These are phyloP conservation scores for Erynnis tages DNA, from an alignment of 2,888 invertebrate genomes.

Conservation along the genomic window DNA sequence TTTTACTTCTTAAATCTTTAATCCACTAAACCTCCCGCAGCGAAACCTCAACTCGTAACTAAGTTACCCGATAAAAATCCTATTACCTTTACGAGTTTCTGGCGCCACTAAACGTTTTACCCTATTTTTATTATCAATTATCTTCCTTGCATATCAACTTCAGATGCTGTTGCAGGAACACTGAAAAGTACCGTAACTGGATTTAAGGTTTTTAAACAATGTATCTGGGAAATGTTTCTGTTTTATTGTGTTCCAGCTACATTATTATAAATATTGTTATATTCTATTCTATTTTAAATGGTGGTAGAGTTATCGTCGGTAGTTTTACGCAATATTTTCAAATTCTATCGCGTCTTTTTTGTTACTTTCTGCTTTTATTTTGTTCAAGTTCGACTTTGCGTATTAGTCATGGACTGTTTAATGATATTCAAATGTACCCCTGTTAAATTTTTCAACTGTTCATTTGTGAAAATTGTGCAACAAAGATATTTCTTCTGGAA, in stretches of 20 bases:
- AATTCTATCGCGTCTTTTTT: too few relatives aligned
- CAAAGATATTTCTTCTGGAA: too few relatives aligned
- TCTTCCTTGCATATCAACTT: conserved; percentile 16
- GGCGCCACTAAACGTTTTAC: conserved; percentile 23
- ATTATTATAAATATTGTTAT: too few relatives aligned
- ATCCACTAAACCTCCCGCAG: neutral
- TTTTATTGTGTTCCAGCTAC: neutral
- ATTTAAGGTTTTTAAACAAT: neutral
- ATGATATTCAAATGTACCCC: too few relatives aligned
- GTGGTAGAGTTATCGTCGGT: too few relatives aligned
- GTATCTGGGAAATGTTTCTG: neutral
- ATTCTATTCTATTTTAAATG: too few relatives aligned
- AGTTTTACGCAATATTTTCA: too few relatives aligned
- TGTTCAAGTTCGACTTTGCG: too few relatives aligned
- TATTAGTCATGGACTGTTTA: too few relatives aligned
- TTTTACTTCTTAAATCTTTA: neutral
- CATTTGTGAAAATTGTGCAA: too few relatives aligned
- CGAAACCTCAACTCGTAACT: conserved; percentile 20
- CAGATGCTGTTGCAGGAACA: conserved; percentile 8
- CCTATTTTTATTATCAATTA: conserved; percentile 23
- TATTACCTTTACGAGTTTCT: conserved; percentile 26
- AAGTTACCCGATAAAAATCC: conserved; percentile 24
- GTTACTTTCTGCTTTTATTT: too few relatives aligned
- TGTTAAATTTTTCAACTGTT: too few relatives aligned
- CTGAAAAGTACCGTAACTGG: neutral